These are phyloP conservation scores for Hylaeus anthracinus DNA, from an alignment of 1,140 invertebrate genomes.

Conservation along the genomic window DNA sequence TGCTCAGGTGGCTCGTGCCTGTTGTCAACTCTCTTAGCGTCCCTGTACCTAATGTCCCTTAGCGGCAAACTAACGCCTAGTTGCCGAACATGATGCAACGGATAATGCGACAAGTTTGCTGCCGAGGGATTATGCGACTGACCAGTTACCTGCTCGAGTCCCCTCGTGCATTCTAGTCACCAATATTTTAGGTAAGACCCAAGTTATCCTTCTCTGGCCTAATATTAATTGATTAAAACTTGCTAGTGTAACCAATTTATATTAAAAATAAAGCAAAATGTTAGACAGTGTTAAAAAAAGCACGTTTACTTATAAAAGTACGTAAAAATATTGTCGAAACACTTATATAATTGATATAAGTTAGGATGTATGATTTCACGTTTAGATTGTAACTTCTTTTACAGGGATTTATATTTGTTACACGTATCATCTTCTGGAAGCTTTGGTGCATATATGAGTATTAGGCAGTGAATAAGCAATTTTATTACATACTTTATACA, in stretches of 20 bases:
- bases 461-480: too few relatives aligned
- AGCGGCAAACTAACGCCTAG: conserved; percentile 47
- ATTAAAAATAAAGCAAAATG: too few relatives aligned
- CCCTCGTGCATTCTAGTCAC: conserved; percentile 21
- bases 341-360: too few relatives aligned
- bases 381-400: too few relatives aligned
- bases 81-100: conserved; percentile 60
- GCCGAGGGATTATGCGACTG: conserved; percentile 59
- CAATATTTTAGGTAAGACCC: conserved; percentile 27
- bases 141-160: conserved; percentile 47
- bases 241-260: not conserved
- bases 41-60: conserved; percentile 52
- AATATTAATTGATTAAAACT: not conserved
- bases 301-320: too few relatives aligned
- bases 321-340: too few relatives aligned
- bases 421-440: too few relatives aligned
- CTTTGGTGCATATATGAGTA: too few relatives aligned
- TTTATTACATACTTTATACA: too few relatives aligned
- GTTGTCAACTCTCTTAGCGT: conserved; percentile 57
- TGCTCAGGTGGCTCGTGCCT: conserved; percentile 38
- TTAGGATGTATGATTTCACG: too few relatives aligned
- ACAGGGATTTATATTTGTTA: too few relatives aligned
- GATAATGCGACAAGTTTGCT: conserved; percentile 63
- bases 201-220: conserved; percentile 9
- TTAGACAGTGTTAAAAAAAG: too few relatives aligned